These are phyloP conservation scores for Minunthozetes semirufus DNA, from an alignment of 2,888 invertebrate species.

Conservation along the genomic window DNA sequence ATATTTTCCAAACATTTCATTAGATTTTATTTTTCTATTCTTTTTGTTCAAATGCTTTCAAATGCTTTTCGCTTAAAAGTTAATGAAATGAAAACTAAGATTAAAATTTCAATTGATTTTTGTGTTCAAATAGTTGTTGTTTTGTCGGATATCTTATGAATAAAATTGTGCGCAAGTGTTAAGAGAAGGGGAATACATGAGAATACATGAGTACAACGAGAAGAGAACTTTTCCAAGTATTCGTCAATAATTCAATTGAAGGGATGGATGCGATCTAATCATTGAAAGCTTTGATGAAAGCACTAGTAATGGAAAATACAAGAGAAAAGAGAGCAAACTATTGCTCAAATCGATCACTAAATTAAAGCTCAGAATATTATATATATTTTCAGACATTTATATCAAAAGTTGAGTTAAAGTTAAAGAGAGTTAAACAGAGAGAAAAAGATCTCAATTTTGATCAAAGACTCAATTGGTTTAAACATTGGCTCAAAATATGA, in stretches of 20 bases:
- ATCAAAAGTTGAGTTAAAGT: conserved; percentile 19
- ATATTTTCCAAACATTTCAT: no score
- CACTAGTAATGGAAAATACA: not conserved
- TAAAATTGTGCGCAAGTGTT: conserved; percentile 23
- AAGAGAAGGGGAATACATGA: not conserved
- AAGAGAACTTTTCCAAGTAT: not conserved
- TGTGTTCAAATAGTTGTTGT: no score
- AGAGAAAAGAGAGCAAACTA: conserved; percentile 14
- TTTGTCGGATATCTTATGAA: no score
- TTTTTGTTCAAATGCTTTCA: not conserved
- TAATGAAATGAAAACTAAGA: conserved; percentile 25
- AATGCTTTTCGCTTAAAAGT: not conserved
- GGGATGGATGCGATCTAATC: conserved; percentile 13
- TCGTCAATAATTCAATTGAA: conserved; percentile 31
- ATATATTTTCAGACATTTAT: conserved; percentile 1
- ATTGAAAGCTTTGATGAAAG: conserved; percentile 21
- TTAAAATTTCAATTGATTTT: not conserved
- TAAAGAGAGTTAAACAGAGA: no score
- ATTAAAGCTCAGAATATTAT: conserved; percentile 14
- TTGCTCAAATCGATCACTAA: conserved; percentile 23
- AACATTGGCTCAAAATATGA: not conserved
- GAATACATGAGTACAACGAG: no score
- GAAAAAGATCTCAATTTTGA: not conserved
- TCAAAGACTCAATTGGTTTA: not conserved
- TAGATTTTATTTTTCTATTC: not conserved